Evolutionary conservation across 2,888 invertebrate species (phyloP), one percentile per base, ranked within the genome.

Genomic region (Cerceris ruficornis): DNA sequence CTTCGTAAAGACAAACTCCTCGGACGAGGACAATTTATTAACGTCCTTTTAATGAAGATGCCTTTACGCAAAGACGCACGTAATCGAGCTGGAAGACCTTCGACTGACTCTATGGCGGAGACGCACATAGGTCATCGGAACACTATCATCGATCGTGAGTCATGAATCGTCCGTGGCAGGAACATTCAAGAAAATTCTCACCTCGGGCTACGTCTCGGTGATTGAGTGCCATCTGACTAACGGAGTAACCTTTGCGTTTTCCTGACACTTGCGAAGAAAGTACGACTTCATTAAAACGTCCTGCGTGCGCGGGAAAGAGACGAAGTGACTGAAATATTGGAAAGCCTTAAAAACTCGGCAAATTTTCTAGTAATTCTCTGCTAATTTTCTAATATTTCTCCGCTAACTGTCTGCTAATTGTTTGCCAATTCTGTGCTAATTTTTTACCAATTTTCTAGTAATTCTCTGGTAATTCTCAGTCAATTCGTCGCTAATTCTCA

Each of bases 121-220:
- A 43, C 43, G 41, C 28, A 42, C 74, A 72, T 73, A 76, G 82
- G 75, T 83, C 84, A 72, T 67, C 72, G 71, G 28, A 49, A 65
- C 77, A 61, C 81, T 68, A 72, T 81, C 81, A 54, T 52, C 55
- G 76, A 62, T 75, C 77, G 75, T 77, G 75, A 81, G 65, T 83
- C 83, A 77, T 54, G 61, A 67, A 72, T 75, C 73, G 83, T 75
- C 71, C 77, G 70, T 77, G 74, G 59, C 79, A 62, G 65, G 58
- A 69, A 74, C 66, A 65, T 68, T 70, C 69, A 71, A 52, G 78
- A 69, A 70, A 82, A 73, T 57, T 75, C 65, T 57, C 69, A 42
- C 43, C 28, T 14, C 50, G 1, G 41, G 14, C 28, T 46, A 9
- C 28, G n/a, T 43, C 9, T 66, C 59, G 49, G 39, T 6, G 28